Evolutionary conservation across 2,888 invertebrate species (phyloP), one percentile per base, ranked within the genome.

Genomic region (Pandemis cinnamomeana): DNA sequence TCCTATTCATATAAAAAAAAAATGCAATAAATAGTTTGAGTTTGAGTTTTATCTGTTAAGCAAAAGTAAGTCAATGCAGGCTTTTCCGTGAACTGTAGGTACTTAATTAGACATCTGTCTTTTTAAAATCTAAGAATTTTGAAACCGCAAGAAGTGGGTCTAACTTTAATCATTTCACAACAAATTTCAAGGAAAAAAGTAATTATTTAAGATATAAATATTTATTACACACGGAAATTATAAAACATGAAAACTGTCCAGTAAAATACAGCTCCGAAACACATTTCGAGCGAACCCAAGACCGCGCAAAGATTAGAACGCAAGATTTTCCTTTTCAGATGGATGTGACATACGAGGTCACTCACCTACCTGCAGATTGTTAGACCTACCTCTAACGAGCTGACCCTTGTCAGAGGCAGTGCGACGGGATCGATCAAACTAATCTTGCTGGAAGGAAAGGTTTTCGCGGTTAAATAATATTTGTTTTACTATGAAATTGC

Each of bases 301-400:
- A 55, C 36, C 48, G 36, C 46, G n/a, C 13, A 15, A 44, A 64
- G 46, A 64, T 67, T 67, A 53, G 15, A 53, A 36, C 61, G 63
- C 67, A 53, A 67, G 67, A 67, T 67, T 67, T 67, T 67, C 67
- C 67, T 36, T 48, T 48, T 42, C 53, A 67, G 41, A 36, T 61
- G 63, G 48, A 64, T 67, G 51, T 51, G 67, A 67, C 67, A 67
- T 53, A 53, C 10, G 67, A 51, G 67, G 67, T 53, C 67, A 36
- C 48, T 67, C 67, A 42, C 61, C 41, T 44, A 41, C 67, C 67
- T 53, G 67, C 67, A 41, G 66, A 66, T 67, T 53, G 67, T 67
- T 67, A 53, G 53, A 48, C 48, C 51, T 42, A n/a, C 44, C 63
- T 42, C 63, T 67, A 67, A 67, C 67, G 67, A 67, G 67, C 27